Evolutionary conservation across 2,113 vertebrate species (phyloP), one percentile per base, ranked within the genome.

Genomic region (Hirundichthys speculiger): DNA sequence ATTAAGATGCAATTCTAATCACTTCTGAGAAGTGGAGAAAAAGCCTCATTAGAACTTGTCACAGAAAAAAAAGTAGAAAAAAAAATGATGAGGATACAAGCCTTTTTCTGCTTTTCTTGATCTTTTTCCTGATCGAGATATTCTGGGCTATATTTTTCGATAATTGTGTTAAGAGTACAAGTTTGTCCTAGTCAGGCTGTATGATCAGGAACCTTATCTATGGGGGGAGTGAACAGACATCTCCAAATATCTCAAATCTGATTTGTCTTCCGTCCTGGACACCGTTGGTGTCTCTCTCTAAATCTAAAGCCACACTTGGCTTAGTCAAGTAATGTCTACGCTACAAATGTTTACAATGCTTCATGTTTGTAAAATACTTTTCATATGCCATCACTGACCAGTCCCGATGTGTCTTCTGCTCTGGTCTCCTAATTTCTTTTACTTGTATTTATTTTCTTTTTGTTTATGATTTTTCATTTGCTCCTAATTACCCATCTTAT

Each of bases 181-280:
- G 73, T 73, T 74, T 73, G 74, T 82, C 67, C 70, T 60, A 56
- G 59, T 86, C 77, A 30, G 67, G 75, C 72, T 84, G 62, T 27
- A 16, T 61, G 79, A 77, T 78, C 69, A 74, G 77, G 72, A 87
- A 77, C 47, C 73, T 67, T 60, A 50, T 64, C 65, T 48, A 25
- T 27, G 19, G 63, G n/a, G 75, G 73, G 63, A 73, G 80, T 54
- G 58, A 89, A 79, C 49, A 76, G 64, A 82, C 64, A 53, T 82
- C 76, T 64, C 64, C 13, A 67, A 82, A 84, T 74, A 73, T 82
- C 76, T 80, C 73, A 86, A 89, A 87, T 82, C 66, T 72, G 83
- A 90, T 80, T 86, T 84, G 92, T 93, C 92, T 93, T 93, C 91
- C 90, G 91, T 93, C 92, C 92, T 92, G 77, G 85, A 89, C 90